Evolutionary conservation across 2,888 invertebrate genomes (phyloP).

Genomic region (Agrochola macilenta): DNA sequence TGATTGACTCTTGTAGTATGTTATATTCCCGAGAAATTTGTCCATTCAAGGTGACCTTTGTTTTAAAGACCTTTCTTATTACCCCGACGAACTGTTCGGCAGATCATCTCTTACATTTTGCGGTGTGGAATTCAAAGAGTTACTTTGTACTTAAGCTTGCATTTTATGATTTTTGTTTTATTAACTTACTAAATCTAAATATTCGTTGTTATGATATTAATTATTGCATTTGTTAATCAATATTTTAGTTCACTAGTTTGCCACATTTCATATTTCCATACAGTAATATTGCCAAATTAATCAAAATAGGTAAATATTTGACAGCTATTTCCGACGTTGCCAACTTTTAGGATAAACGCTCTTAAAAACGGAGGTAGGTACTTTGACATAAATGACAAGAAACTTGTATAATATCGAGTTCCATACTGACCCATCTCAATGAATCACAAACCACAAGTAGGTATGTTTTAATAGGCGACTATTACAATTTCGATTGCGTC

Average conservation of each 20-base stretch:
- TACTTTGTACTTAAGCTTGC: not conserved
- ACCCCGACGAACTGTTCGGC: not conserved
- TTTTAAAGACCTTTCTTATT: not conserved
- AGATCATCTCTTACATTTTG: constrained; percentile 6
- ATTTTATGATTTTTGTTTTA: not conserved
- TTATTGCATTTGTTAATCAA: too few relatives aligned
- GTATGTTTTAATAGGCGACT: not conserved
- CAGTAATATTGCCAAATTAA: too few relatives aligned
- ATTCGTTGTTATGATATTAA: too few relatives aligned
- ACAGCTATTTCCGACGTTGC: too few relatives aligned
- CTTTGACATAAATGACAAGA: not conserved
- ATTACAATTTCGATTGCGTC: not conserved
- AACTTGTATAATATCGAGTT: not conserved
- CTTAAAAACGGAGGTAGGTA: too few relatives aligned
- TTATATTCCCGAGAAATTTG: not conserved
- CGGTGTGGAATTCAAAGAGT: not conserved
- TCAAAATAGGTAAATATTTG: too few relatives aligned
- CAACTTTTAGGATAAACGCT: too few relatives aligned
- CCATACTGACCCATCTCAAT: not conserved
- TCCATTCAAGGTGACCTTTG: constrained; percentile 1
- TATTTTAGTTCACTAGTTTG: too few relatives aligned
- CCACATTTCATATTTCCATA: too few relatives aligned
- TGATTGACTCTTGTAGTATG: not conserved
- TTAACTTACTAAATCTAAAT: too few relatives aligned
- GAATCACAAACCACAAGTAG: constrained; percentile 5